A percentile compares a stretch with the other conserved stretches of the same genome.
phyloP scores from a whole-genome alignment of 2,797 vertebrate genomes.

The Lepilemur septentrionalis region DNA sequence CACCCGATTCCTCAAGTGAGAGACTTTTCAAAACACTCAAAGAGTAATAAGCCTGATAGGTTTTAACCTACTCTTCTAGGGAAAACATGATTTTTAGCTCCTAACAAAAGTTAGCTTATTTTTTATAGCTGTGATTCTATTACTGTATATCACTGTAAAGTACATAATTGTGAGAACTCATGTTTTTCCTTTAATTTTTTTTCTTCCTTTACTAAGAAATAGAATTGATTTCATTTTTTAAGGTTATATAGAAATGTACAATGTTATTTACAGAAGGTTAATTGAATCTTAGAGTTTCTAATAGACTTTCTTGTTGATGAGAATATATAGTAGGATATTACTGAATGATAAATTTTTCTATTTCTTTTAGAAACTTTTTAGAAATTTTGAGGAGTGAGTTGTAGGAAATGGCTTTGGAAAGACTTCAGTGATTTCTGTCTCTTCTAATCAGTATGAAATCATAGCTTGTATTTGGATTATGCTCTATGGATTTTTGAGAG shows the following conservation, averaged over 20 bases:
- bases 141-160: neutral
- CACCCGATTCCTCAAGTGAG: neutral
- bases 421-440: conserved; percentile 44
- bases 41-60: neutral
- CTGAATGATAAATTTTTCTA: conserved; percentile 27
- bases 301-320: conserved; percentile 53
- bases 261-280: conserved; percentile 51
- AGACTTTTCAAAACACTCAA: neutral
- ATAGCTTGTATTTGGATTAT: neutral
- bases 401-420: conserved; percentile 19
- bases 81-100: neutral
- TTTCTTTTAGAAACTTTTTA: conserved; percentile 18
- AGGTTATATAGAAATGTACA: conserved; percentile 20
- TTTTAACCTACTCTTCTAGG: neutral
- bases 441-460: conserved; percentile 56
- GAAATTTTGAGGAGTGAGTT: conserved; percentile 30
- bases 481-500: neutral
- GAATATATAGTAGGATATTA: conserved; percentile 28
- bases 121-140: neutral
- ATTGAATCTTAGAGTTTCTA: conserved; percentile 38
- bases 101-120: neutral
- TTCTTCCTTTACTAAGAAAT: conserved; percentile 16
- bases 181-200: conserved; percentile 2
- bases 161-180: neutral
- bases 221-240: conserved; percentile 41